Percentiles rank a stretch among this genome's conserved stretches.
Conservation (phyloP, 2,888 invertebrate species). For the Acleris cristana region DNA sequence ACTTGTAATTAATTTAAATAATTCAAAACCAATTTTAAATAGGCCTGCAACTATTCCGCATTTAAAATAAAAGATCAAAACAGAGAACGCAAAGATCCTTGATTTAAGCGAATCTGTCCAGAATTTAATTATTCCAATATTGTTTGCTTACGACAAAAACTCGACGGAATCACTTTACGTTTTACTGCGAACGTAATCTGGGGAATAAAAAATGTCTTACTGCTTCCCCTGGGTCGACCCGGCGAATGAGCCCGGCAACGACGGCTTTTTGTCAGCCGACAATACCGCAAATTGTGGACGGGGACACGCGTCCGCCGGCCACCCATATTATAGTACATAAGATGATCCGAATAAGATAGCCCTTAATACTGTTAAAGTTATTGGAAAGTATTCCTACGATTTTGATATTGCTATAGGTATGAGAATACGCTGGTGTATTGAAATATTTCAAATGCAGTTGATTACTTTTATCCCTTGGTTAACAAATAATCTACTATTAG, state of each 20-base stretch:
- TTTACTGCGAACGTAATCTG: conserved; percentile 66
- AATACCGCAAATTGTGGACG: conserved; percentile 63
- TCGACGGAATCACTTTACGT: conserved; percentile 64
- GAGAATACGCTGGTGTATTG: too few relatives aligned
- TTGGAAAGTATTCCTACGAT: neutral
- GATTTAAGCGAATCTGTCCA: conserved; percentile 1
- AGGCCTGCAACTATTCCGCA: neutral
- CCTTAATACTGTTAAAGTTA: neutral
- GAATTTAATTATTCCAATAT: conserved; percentile 34
- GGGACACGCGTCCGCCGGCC: conserved; percentile 40
- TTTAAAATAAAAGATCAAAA: neutral
- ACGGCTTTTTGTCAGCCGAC: conserved; percentile 65
- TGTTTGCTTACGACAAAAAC: conserved; percentile 45
- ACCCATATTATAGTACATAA: conserved; percentile 8
- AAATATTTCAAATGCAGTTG: too few relatives aligned
- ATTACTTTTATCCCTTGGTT: too few relatives aligned
- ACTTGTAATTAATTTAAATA: too few relatives aligned
- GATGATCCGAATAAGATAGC: conserved; percentile 9
- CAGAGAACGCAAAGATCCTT: neutral
- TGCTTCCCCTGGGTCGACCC: conserved; percentile 51
- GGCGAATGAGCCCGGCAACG: conserved; percentile 57
- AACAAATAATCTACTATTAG: too few relatives aligned
- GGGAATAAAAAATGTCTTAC: conserved; percentile 63
- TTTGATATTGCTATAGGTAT: too few relatives aligned
- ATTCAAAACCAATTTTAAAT: too few relatives aligned